Conservation (phyloP, 1,140 invertebrate genomes). For the Drosophila santomea region DNA sequence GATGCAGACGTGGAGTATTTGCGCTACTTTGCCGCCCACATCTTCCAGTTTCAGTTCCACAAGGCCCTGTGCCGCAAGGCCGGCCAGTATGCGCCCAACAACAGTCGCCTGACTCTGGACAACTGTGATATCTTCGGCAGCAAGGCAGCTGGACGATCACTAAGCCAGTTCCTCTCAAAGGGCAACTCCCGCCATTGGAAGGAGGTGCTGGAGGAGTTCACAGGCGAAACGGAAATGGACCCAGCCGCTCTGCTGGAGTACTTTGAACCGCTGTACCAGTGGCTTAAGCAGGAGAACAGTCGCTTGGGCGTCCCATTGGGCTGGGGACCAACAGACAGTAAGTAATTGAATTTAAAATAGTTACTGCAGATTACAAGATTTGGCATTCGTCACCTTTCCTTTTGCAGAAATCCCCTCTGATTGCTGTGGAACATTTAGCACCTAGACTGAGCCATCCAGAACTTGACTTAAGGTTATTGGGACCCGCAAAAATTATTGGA, state of each 20-base stretch:
- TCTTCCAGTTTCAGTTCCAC: slow-evolving; percentile 89
- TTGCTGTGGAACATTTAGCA: slow-evolving; percentile 68
- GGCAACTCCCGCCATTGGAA: slow-evolving; percentile 87
- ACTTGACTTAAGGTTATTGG: not conserved
- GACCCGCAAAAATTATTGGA: slow-evolving; percentile 10
- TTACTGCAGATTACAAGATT: too few relatives aligned
- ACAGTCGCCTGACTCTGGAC: slow-evolving; percentile 85
- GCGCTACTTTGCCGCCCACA: slow-evolving; percentile 87
- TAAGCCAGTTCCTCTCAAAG: slow-evolving; percentile 56
- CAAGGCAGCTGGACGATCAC: slow-evolving; percentile 83
- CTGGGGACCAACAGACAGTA: slow-evolving; percentile 73
- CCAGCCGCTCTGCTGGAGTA: slow-evolving; percentile 83
- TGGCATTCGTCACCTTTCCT: not conserved
- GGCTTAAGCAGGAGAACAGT: slow-evolving; percentile 80
- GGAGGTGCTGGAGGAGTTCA: slow-evolving; percentile 86
- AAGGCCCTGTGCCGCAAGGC: slow-evolving; percentile 87
- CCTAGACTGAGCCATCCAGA: slow-evolving; percentile 24
- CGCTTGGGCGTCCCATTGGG: slow-evolving; percentile 70
- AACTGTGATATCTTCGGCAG: slow-evolving; percentile 87
- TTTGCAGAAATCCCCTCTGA: slow-evolving; percentile 62
- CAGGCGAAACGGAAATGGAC: slow-evolving; percentile 86
- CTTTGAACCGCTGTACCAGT: slow-evolving; percentile 83
- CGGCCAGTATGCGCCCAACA: slow-evolving; percentile 85
- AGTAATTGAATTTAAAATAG: slow-evolving; percentile 26
- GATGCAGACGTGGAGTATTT: slow-evolving; percentile 86